Percentiles rank a stretch among this genome's conserved stretches.
phyloP scores from a whole-genome alignment of 2,797 vertebrate species.

The Rhodeus uyekii region DNA sequence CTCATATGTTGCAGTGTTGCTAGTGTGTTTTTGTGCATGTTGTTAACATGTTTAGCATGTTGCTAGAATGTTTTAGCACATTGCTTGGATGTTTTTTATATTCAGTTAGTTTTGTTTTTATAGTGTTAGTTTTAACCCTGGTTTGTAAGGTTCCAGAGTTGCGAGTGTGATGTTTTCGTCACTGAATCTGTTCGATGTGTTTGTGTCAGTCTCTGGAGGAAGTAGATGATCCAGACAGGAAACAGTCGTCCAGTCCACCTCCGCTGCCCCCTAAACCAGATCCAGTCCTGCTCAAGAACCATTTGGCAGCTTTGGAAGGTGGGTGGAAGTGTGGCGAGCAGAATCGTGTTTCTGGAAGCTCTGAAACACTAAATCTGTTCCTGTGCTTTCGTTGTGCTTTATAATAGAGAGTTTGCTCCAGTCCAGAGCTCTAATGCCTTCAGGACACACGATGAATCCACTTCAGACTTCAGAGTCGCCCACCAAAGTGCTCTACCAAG shows the following conservation, averaged over 20 bases:
- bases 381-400: conserved; percentile 15
- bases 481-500: conserved; percentile 87
- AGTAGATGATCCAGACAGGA: conserved; percentile 82
- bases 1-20: no score
- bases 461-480: conserved; percentile 84
- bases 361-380: not conserved
- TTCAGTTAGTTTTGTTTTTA: no score
- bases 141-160: not conserved
- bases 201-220: conserved; percentile 70
- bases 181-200: not conserved
- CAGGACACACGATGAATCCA: conserved; percentile 89
- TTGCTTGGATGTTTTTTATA: no score
- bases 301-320: conserved; percentile 83
- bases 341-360: not conserved
- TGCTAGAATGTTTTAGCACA: no score
- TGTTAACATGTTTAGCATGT: no score
- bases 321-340: not conserved
- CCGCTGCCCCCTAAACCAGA: conserved; percentile 87
- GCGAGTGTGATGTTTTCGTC: not conserved
- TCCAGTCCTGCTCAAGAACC: conserved; percentile 82
- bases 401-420: conserved; percentile 83
- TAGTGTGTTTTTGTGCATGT: no score
- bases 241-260: conserved; percentile 79
- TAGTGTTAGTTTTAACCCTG: not conserved
- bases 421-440: conserved; percentile 84